A percentile compares a stretch with the other conserved stretches of the same genome.
Evolutionary conservation across 2,888 invertebrate genomes (phyloP).

Genomic region (Epirrhoe tristata): DNA sequence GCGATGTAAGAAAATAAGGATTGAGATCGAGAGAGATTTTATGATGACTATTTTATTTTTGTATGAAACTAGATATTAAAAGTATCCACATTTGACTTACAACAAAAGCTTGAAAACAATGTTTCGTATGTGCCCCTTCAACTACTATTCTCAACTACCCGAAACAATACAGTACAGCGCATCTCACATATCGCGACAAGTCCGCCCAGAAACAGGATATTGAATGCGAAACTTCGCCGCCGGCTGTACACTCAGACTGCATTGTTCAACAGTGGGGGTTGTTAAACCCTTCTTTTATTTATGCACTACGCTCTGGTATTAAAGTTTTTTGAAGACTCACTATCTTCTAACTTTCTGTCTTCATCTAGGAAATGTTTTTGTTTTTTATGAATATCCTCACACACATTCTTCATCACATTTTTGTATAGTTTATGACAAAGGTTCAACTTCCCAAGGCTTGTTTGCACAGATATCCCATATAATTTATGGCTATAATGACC

Average conservation of each 20-base stretch:
- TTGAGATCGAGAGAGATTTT: too few species aligned
- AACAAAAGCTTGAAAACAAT: too few species aligned
- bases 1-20: too few species aligned
- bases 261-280: constrained; percentile 65
- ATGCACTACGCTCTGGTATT: constrained; percentile 21
- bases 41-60: too few species aligned
- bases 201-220: constrained; percentile 42
- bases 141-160: constrained; percentile 8
- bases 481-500: constrained; percentile 27
- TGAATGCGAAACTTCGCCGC: constrained; percentile 56
- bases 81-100: too few species aligned
- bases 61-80: too few species aligned
- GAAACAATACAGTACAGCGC: constrained; percentile 26
- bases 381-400: too few species aligned
- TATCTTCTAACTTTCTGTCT: background rate
- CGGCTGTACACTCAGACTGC: constrained; percentile 55
- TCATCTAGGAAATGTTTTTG: too few species aligned
- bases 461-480: constrained; percentile 21
- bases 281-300: constrained; percentile 56
- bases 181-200: constrained; percentile 30
- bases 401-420: too few species aligned
- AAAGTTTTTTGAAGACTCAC: background rate
- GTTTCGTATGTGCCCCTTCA: background rate
- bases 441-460: background rate
- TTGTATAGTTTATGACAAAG: too few species aligned